Conservation (phyloP, 2,113 vertebrate species). For the Chloroceryle aenea region DNA sequence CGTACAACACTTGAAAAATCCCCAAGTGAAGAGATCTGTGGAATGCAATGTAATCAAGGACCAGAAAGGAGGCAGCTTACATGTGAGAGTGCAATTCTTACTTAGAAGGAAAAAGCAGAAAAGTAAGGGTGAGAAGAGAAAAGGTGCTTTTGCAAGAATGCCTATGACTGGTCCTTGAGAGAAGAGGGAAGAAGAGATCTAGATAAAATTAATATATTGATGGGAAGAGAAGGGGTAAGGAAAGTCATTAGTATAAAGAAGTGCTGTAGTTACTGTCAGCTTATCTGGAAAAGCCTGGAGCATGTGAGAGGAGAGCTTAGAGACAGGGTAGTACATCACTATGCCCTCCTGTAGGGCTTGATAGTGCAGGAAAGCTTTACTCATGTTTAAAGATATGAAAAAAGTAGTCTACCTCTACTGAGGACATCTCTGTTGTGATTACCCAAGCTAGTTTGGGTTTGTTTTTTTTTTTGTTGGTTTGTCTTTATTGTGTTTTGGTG, state of each 20-base stretch:
- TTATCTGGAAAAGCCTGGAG: neutral
- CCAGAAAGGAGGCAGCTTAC: neutral
- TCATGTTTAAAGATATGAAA: neutral
- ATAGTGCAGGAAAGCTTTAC: neutral
- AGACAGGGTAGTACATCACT: neutral
- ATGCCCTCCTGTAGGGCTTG: neutral
- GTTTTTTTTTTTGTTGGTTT: neutral
- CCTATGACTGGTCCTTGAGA: fast-evolving
- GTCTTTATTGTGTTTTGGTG: neutral
- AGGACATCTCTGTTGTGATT: neutral
- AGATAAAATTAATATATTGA: neutral
- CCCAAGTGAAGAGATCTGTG: neutral
- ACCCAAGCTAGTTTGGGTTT: neutral
- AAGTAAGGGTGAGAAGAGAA: neutral
- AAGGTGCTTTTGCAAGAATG: neutral
- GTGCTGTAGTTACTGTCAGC: neutral
- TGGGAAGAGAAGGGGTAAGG: neutral
- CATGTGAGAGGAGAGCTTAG: neutral
- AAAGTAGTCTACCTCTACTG: neutral
- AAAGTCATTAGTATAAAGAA: neutral
- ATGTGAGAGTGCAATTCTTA: neutral
- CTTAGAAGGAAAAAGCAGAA: neutral
- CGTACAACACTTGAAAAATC: neutral
- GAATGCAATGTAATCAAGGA: neutral
- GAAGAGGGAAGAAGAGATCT: neutral